Evolutionary conservation across 2,888 invertebrate species (phyloP), one percentile per base, ranked within the genome.

Genomic region (Saturnia pavonia): DNA sequence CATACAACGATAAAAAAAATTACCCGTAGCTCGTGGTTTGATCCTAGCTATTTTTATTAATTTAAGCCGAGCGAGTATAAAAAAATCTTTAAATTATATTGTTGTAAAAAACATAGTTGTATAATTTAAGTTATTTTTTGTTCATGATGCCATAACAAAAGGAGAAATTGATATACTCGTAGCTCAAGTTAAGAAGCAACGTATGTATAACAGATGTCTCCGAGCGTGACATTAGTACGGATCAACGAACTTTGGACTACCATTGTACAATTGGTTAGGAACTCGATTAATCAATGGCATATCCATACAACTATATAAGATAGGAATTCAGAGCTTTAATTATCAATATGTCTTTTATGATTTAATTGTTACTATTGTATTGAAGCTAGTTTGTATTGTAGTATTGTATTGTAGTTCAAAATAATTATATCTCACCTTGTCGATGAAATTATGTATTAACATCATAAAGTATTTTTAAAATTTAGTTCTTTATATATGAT

Each of bases 211-310:
- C 57, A 25, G 22, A 57, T 57, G 57, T 25, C 22, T 57, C 7
- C 14, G 19, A 51, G 57, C 57, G 9, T 57, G 22, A 57, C 57
- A 57, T 57, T 57, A 57, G 25, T 22, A 40, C 66, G 48, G 68
- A 65, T 63, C 71, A 68, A 71, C 54, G 71, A 68, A 71, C 71
- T 68, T 65, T 65, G 71, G 68, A 51, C 65, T 68, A 40, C 63
- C 68, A 71, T 63, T 65, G 16, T 63, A 65, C 68, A 68, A 63
- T 68, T 68, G 65, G 48, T 60, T 68, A 51, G 40, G 16, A 70
- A 66, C n/a, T 65, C 51, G 22, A 67, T 66, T 54, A 42, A 54
- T 34, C 4, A 67, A 70, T 66, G 51, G 40, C 25, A 42, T 66
- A 54, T 51, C n/a, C 66, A 65, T 40, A 57, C 11, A 57, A 25